These are phyloP conservation scores for Hermaeophaga mercurialis DNA, from an alignment of 2,888 invertebrate genomes.

Conservation along the genomic window DNA sequence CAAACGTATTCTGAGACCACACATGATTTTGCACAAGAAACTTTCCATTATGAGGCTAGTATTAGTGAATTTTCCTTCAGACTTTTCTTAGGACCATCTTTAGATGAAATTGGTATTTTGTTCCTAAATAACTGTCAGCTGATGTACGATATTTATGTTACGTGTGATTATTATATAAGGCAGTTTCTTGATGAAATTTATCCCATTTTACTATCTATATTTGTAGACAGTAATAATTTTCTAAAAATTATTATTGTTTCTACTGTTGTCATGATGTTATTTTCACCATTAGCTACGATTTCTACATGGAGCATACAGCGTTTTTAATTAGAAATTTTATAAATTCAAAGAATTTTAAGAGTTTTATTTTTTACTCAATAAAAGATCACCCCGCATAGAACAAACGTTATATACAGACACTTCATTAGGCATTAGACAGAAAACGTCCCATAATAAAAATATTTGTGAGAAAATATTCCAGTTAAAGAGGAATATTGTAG, in stretches of 20 bases:
- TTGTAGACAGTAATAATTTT: slow-evolving; percentile 1
- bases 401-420: too few relatives aligned
- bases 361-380: too few relatives aligned
- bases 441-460: too few relatives aligned
- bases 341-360: too few relatives aligned
- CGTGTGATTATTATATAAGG: not conserved
- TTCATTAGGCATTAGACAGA: too few relatives aligned
- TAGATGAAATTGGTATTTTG: slow-evolving; percentile 1
- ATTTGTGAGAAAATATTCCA: too few relatives aligned
- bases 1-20: not conserved
- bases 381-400: too few relatives aligned
- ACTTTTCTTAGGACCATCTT: not conserved
- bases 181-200: not conserved
- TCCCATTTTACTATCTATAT: not conserved
- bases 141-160: not conserved
- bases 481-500: too few relatives aligned
- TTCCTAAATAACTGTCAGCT: not conserved
- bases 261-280: not conserved
- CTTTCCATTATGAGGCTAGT: not conserved
- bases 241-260: slow-evolving; percentile 1
- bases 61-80: not conserved
- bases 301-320: not conserved
- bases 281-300: slow-evolving; percentile 1
- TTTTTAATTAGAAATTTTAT: too few relatives aligned
- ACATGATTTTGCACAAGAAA: not conserved